phyloP scores from a whole-genome alignment of 2,797 vertebrate genomes.

The Danionella dracula region DNA sequence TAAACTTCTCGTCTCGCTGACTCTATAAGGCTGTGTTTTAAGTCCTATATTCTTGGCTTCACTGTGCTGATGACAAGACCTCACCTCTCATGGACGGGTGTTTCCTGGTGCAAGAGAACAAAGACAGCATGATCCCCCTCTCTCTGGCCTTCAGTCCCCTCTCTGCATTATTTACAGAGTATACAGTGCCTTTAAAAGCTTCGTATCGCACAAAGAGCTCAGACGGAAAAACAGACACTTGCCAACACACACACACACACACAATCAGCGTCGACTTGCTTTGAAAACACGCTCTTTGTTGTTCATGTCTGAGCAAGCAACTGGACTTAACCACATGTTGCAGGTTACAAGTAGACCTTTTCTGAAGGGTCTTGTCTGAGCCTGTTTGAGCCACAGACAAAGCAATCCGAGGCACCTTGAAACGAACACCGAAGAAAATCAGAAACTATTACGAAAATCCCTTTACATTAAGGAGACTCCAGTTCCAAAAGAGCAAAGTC shows the following conservation, averaged over 20 bases:
- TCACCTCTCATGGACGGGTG: slow-evolving; percentile 3
- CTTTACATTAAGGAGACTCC: too few relatives aligned
- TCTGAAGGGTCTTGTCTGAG: slow-evolving; percentile 14
- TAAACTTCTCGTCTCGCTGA: too few relatives aligned
- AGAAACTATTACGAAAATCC: too few relatives aligned
- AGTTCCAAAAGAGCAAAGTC: too few relatives aligned
- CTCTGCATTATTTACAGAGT: slow-evolving; percentile 31
- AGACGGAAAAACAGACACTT: neutral
- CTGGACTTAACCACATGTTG: slow-evolving; percentile 15
- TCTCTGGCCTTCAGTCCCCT: neutral
- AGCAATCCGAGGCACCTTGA: neutral
- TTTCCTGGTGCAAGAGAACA: slow-evolving; percentile 27
- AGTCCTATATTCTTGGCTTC: too few relatives aligned
- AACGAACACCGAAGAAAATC: too few relatives aligned
- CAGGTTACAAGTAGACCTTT: slow-evolving; percentile 13
- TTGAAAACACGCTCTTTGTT: slow-evolving; percentile 7
- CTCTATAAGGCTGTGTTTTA: too few relatives aligned
- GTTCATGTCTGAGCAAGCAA: slow-evolving; percentile 38
- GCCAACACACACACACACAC: neutral
- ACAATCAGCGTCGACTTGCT: neutral
- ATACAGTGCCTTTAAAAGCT: neutral
- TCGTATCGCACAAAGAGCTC: neutral
- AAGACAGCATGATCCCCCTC: neutral
- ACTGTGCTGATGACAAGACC: neutral
- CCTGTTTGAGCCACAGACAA: slow-evolving; percentile 27